Evolutionary conservation across 2,888 invertebrate species (phyloP).

Genomic region (Azorinus chamasolen): DNA sequence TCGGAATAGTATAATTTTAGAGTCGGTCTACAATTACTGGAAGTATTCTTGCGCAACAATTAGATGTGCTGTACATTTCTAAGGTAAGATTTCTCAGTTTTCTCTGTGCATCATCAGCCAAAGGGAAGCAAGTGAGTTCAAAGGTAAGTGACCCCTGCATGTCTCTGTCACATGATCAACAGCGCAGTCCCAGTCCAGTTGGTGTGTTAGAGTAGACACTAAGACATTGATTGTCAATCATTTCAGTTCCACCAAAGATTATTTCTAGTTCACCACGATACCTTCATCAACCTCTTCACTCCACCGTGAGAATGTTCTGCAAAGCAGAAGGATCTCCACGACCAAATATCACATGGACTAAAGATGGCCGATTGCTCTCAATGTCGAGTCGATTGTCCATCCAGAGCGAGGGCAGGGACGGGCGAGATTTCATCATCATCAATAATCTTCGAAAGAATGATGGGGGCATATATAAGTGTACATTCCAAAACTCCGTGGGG

Average conservation of each 20-base stretch:
- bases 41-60: no score
- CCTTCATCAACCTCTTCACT: conserved; percentile 88
- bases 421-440: conserved; percentile 90
- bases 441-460: conserved; percentile 97
- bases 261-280: conserved; percentile 71
- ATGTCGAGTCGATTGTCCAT: conserved; percentile 68
- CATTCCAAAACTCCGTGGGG: conserved; percentile 97
- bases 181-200: no score
- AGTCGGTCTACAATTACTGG: no score
- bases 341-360: conserved; percentile 98
- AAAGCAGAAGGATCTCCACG: conserved; percentile 97
- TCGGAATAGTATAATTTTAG: no score
- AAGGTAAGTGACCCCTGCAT: no score
- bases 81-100: no score
- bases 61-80: no score
- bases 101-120: no score
- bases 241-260: conserved; percentile 81
- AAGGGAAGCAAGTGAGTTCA: no score
- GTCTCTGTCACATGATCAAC: no score
- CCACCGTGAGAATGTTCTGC: conserved; percentile 98
- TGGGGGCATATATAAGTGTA: conserved; percentile 98
- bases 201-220: not conserved
- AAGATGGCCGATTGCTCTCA: conserved; percentile 86
- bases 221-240: not conserved
- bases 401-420: conserved; percentile 85